Conservation (phyloP, 2,888 invertebrate genomes). For the Cerastis leucographa region DNA sequence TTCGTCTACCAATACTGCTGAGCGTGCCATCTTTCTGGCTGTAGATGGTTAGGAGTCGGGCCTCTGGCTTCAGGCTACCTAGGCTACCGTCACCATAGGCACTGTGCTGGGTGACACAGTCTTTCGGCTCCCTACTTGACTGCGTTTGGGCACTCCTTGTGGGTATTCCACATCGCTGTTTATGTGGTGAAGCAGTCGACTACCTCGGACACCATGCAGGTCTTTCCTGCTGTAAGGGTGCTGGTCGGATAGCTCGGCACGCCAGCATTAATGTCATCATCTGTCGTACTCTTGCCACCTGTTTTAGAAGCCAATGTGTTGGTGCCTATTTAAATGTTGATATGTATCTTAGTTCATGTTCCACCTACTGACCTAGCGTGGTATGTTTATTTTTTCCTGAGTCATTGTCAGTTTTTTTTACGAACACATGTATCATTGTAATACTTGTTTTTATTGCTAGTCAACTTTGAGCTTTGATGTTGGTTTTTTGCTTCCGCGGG, state of each 20-base stretch:
- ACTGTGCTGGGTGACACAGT: background rate
- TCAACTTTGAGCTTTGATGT: constrained; percentile 17
- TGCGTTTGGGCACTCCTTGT: background rate
- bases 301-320: background rate
- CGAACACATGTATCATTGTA: background rate
- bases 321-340: background rate
- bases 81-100: background rate
- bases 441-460: constrained; percentile 24
- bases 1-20: too few species aligned
- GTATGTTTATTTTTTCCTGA: background rate
- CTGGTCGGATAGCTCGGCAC: background rate
- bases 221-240: background rate
- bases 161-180: background rate
- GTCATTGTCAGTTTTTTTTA: constrained; percentile 24
- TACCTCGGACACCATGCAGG: background rate
- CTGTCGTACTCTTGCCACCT: too few species aligned
- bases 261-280: too few species aligned
- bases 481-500: constrained; percentile 21
- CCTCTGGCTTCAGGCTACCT: background rate
- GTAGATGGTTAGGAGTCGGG: background rate
- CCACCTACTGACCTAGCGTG: constrained; percentile 7
- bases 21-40: too few species aligned
- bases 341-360: background rate
- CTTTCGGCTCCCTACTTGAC: background rate
- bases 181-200: background rate